Base-by-base conservation (phyloP, 2,888 invertebrate genomes). In the Drosophila falleni region DNA sequence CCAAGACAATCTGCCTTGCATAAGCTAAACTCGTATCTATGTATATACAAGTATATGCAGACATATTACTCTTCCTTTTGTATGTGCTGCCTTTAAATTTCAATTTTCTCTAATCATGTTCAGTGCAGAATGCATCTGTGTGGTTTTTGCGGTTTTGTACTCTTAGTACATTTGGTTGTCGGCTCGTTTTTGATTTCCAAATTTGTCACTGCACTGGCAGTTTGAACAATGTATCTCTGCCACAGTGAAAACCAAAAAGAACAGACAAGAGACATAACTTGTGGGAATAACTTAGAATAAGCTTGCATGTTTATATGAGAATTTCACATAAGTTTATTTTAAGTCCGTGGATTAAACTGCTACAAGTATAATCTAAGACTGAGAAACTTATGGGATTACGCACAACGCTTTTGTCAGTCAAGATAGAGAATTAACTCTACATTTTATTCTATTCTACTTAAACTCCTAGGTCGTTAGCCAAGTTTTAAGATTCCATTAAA, bases 141-240 rank as follows among this genome's bases (percentile, higher is more conserved):
- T 53, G 81, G 81, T 63, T 81, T 81, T 79, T 81, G 86, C 37
- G 81, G 81, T 78, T 65, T 65, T 56, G 39, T 60, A 47, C 44
- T 39, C 37, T 60, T 39, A 49, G 49, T 44, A 19, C 37, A 39
- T 39, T 33, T 71, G 63, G 50, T 42, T 58, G 49, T 35, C 50
- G 58, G 64, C 69, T 81, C 68, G 66, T 65, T 73, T 47, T 46
- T 47, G 53, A 62, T 71, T 83, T 83, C 60, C 71, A 64, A 62
- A 61, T 77, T 65, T 69, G 41, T 59, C 69, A 64, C 33, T 69
- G 64, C 53, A 77, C 47, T 80, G 65, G 44, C 44, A 74, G 63
- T 62, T 58, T 35, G 46, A 16, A 58, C 47, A 47, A 29, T 58
- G 46, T 33, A 31, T 56, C n/a, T 44, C 10, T 56, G 19, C 15